These are phyloP conservation scores for Lacerta viridis DNA, from an alignment of 2,797 vertebrate genomes.

Conservation along the genomic window DNA sequence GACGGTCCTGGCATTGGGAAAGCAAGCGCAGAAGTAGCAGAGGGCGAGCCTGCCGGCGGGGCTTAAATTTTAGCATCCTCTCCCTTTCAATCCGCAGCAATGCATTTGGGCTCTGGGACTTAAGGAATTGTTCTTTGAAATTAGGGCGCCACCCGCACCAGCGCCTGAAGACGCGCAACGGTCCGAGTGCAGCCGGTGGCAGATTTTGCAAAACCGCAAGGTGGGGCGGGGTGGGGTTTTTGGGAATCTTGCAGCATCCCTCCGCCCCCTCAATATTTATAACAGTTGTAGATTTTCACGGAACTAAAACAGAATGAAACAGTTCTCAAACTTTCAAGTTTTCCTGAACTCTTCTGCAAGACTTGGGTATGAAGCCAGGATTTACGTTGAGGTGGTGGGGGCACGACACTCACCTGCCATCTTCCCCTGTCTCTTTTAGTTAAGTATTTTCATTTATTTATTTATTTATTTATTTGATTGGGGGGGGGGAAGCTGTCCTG, in stretches of 20 bases:
- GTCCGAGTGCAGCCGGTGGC: neutral
- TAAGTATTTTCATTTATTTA: no score
- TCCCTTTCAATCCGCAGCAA: neutral
- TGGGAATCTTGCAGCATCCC: no score
- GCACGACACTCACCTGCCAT: no score
- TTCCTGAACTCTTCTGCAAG: neutral
- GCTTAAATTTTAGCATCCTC: neutral
- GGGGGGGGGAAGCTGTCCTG: no score
- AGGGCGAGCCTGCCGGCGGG: neutral
- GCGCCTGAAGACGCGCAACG: neutral
- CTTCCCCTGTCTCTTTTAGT: no score
- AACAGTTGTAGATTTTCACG: neutral
- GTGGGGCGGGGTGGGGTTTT: neutral
- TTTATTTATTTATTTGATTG: no score
- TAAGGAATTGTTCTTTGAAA: neutral
- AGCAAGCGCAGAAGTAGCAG: neutral
- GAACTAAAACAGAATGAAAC: neutral
- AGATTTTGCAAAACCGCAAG: neutral
- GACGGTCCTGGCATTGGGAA: neutral
- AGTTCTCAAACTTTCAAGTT: neutral
- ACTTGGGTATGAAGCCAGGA: no score
- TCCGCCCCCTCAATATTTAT: no score
- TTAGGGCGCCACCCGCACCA: neutral
- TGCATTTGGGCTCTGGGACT: neutral
- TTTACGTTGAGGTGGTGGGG: no score